Conservation (phyloP, 2,113 vertebrate genomes). For the Limanda limanda region DNA sequence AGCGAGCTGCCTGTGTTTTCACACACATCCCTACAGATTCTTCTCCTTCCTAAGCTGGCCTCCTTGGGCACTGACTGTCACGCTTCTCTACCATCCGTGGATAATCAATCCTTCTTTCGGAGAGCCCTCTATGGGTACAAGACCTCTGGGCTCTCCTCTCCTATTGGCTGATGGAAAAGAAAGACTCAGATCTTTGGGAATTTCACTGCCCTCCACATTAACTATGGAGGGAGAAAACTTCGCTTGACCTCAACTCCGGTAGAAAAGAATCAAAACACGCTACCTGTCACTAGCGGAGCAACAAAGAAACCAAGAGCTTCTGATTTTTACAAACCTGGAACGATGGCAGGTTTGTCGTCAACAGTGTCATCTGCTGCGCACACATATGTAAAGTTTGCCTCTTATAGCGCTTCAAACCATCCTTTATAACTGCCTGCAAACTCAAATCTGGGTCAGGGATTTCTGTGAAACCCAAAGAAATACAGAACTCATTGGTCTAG, state of each 20-base stretch:
- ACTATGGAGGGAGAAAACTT: conserved; percentile 70
- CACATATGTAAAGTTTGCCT: conserved; percentile 13
- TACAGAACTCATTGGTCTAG: conserved; percentile 17
- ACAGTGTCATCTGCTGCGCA: conserved; percentile 12
- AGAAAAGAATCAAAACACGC: conserved; percentile 29
- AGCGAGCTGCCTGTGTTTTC: conserved; percentile 63
- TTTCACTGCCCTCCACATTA: conserved; percentile 71
- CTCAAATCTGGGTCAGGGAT: conserved; percentile 44
- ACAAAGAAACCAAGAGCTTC: conserved; percentile 12
- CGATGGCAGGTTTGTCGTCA: conserved; percentile 11
- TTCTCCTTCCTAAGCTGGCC: conserved; percentile 60
- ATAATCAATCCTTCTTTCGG: conserved; percentile 81
- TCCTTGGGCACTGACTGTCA: conserved; percentile 79
- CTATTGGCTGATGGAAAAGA: conserved; percentile 57
- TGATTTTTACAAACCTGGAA: neutral
- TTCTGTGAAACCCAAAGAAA: conserved; percentile 32
- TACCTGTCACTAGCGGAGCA: conserved; percentile 2
- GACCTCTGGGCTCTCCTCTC: conserved; percentile 62
- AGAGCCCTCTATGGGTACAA: conserved; percentile 64
- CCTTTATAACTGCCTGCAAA: conserved; percentile 14
- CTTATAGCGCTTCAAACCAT: conserved; percentile 19
- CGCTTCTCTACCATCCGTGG: conserved; percentile 74
- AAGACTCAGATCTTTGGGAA: conserved; percentile 55
- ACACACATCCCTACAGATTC: conserved; percentile 67
- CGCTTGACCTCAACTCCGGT: conserved; percentile 62